Percentiles rank a stretch among this genome's conserved stretches.
These are phyloP conservation scores for Cremastobaeus sp. DNA, from an alignment of 2,888 invertebrate species.

Conservation along the genomic window DNA sequence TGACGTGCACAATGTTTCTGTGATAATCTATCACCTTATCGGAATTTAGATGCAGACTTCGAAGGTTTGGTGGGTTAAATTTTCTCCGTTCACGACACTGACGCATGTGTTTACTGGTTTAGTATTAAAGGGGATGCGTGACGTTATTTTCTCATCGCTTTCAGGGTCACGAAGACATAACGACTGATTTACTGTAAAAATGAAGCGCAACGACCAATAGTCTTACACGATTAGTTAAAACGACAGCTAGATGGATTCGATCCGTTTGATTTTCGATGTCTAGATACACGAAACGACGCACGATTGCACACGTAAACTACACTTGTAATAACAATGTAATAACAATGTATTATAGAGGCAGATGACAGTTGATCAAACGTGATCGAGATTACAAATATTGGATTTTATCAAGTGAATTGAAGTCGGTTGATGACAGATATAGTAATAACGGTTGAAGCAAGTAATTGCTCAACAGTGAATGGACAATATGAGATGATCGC, in stretches of 20 bases:
- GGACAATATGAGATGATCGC: conserved; percentile 60
- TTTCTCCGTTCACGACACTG: too few relatives aligned
- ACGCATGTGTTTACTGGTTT: conserved; percentile 1
- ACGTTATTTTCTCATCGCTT: conserved; percentile 6
- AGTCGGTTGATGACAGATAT: conserved; percentile 38
- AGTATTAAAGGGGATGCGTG: too few relatives aligned
- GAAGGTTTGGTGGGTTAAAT: too few relatives aligned
- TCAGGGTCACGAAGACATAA: background rate
- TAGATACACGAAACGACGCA: conserved; percentile 25
- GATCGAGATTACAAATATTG: too few relatives aligned
- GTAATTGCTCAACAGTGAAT: conserved; percentile 54
- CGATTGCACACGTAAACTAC: background rate
- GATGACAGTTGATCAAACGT: conserved; percentile 13
- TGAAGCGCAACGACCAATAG: conserved; percentile 28
- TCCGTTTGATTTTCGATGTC: conserved; percentile 12
- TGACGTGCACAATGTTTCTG: too few relatives aligned
- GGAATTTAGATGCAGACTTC: too few relatives aligned
- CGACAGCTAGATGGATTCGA: too few relatives aligned
- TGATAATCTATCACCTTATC: too few relatives aligned
- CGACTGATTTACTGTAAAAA: background rate
- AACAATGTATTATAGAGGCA: conserved; percentile 27
- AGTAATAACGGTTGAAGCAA: conserved; percentile 64
- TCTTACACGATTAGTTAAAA: too few relatives aligned
- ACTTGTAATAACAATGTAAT: conserved; percentile 10
- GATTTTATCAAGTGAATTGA: conserved; percentile 18